These are phyloP conservation scores for Cecidostiba fungosa DNA, from an alignment of 2,888 invertebrate species.

Conservation along the genomic window DNA sequence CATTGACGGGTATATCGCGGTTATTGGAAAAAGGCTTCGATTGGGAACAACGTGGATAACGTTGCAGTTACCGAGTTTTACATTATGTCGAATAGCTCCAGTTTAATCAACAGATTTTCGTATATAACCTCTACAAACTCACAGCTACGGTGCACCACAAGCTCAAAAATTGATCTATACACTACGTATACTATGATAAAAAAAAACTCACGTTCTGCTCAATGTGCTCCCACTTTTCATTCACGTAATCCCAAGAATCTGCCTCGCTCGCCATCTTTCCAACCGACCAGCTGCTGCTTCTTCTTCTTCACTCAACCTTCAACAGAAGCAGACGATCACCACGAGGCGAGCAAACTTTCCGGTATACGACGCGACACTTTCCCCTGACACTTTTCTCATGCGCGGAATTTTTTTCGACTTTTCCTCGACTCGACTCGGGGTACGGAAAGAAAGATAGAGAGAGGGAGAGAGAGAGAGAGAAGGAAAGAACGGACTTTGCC, in stretches of 20 bases:
- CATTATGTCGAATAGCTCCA: not conserved
- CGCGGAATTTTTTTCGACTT: not conserved
- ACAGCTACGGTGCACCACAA: no score
- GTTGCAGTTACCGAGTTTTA: not conserved
- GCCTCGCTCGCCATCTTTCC: slow-evolving; percentile 69
- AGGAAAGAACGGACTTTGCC: not conserved
- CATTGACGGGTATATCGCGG: slow-evolving; percentile 27
- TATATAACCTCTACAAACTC: not conserved
- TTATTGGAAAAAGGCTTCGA: not conserved
- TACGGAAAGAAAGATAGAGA: not conserved
- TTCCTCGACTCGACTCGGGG: no score
- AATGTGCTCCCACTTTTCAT: slow-evolving; percentile 77
- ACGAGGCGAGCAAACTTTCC: not conserved
- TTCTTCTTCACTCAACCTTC: not conserved
- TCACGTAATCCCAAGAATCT: slow-evolving; percentile 73
- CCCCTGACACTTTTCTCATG: not conserved
- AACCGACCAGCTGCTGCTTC: not conserved
- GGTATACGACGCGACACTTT: not conserved
- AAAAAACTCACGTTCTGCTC: slow-evolving; percentile 73
- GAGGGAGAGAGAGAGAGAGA: no score
- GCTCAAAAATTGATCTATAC: no score
- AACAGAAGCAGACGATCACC: not conserved
- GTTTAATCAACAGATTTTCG: not conserved
- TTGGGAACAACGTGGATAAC: not conserved
- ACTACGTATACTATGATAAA: not conserved